These are phyloP conservation scores for Andrena dorsata DNA, from an alignment of 2,888 invertebrate genomes.

Conservation along the genomic window DNA sequence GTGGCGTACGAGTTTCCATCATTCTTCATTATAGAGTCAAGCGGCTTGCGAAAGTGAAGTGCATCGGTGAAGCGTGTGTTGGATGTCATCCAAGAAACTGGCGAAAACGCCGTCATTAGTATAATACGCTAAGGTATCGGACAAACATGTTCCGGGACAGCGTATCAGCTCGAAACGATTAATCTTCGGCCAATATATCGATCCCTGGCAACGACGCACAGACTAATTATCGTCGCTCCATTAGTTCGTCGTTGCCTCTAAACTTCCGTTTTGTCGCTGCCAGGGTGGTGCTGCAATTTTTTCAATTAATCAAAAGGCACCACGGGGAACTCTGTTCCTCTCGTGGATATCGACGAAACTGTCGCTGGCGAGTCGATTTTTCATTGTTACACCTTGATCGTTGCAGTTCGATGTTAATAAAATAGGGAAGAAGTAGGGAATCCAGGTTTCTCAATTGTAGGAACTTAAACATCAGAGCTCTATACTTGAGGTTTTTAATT, in stretches of 20 bases:
- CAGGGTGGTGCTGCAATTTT: slow-evolving; percentile 10
- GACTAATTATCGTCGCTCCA: slow-evolving; percentile 41
- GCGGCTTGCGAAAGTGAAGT: slow-evolving; percentile 31
- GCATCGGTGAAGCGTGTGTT: slow-evolving; percentile 24
- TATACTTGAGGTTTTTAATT: too few relatives aligned
- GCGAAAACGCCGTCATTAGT: slow-evolving; percentile 42
- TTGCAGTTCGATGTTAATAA: too few relatives aligned
- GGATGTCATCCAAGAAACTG: slow-evolving; percentile 48
- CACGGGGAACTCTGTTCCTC: background rate
- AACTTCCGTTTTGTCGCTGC: slow-evolving; percentile 9
- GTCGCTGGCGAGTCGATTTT: slow-evolving; percentile 1
- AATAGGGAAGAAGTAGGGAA: too few relatives aligned
- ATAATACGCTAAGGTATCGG: slow-evolving; percentile 48
- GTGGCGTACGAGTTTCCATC: slow-evolving; percentile 19
- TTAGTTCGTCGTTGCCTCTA: slow-evolving; percentile 38
- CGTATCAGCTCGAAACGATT: slow-evolving; percentile 47
- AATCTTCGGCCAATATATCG: slow-evolving; percentile 61
- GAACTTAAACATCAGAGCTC: too few relatives aligned
- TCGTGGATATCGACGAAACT: background rate
- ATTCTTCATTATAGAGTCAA: slow-evolving; percentile 44
- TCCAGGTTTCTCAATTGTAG: too few relatives aligned
- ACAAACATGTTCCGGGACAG: slow-evolving; percentile 33
- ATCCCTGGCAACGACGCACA: slow-evolving; percentile 12
- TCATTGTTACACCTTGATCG: background rate
- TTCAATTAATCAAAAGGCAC: slow-evolving; percentile 16